These are phyloP conservation scores for Zygothrica quintamaculata DNA, from an alignment of 2,888 invertebrate species.

Conservation along the genomic window DNA sequence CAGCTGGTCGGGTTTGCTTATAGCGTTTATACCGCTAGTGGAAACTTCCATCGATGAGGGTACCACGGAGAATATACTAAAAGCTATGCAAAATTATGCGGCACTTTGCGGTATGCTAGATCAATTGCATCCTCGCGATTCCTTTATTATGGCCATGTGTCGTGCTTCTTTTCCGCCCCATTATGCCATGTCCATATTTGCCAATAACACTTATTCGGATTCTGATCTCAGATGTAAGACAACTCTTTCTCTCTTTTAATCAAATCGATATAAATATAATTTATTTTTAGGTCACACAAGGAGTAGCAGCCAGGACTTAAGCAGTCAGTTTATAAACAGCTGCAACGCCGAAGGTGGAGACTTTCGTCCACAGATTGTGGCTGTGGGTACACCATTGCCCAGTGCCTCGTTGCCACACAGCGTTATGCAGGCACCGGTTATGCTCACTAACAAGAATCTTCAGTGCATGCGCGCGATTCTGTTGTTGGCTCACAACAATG, in stretches of 20 bases:
- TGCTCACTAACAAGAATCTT: constrained; percentile 98
- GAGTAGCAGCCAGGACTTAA: constrained; percentile 86
- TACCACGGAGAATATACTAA: constrained; percentile 95
- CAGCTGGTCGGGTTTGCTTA: constrained; percentile 97
- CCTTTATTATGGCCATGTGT: constrained; percentile 97
- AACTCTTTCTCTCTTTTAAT: too few relatives aligned
- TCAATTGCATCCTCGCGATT: constrained; percentile 92
- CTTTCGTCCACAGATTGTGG: constrained; percentile 96
- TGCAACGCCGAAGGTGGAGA: constrained; percentile 87
- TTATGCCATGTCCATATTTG: constrained; percentile 94
- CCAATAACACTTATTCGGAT: constrained; percentile 87
- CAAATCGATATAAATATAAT: too few relatives aligned
- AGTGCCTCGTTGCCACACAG: constrained; percentile 91
- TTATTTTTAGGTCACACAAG: constrained; percentile 86
- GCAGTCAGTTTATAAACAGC: constrained; percentile 85
- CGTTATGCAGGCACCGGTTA: constrained; percentile 88
- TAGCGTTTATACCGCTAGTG: constrained; percentile 95
- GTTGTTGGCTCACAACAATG: constrained; percentile 95
- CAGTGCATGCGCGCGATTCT: constrained; percentile 97
- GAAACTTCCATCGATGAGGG: constrained; percentile 98
- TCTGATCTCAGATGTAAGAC: constrained; percentile 84
- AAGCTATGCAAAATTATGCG: constrained; percentile 95
- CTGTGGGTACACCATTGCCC: constrained; percentile 97
- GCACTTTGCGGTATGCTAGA: constrained; percentile 94
- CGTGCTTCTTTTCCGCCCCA: constrained; percentile 98